Conservation (phyloP, 2,113 vertebrate genomes). For the human (Homo sapiens) region GRCh38 chr1:176570501-176571000, state of each 20-base stretch:
- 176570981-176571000: neutral
- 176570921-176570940: neutral
- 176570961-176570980: neutral
- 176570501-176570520: slow-evolving; percentile 24
- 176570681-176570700: too few species aligned
- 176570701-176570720: too few species aligned
- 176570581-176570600: neutral
- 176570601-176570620: neutral
- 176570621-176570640: neutral
- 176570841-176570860: neutral
- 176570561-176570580: neutral
- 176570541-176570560: slow-evolving; percentile 19
- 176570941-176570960: neutral
- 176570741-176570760: neutral
- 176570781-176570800: neutral
- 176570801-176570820: neutral
- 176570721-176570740: neutral
- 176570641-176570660: neutral
- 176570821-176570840: neutral
- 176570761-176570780: neutral
- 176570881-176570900: neutral
- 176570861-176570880: neutral
- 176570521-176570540: slow-evolving; percentile 32
- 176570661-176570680: too few species aligned
- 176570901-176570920: neutral